phyloP scores from a whole-genome alignment of 2,797 vertebrate genomes.

The Mormyrops boulengeri region DNA sequence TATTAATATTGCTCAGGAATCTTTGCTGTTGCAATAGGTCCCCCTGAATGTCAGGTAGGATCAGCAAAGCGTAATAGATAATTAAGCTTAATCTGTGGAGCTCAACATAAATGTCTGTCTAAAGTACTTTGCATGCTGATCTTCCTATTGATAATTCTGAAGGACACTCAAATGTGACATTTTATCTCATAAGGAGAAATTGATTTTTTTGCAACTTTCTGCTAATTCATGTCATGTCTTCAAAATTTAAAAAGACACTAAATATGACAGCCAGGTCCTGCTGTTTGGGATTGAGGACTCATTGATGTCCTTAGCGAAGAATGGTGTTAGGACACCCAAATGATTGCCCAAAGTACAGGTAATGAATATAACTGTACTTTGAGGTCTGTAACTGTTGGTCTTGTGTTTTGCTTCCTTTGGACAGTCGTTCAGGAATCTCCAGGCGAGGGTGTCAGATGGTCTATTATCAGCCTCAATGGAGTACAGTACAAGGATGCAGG shows the following conservation, averaged over 20 bases:
- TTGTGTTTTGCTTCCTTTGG: constrained; percentile 19
- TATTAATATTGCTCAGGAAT: background rate
- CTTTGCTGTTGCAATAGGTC: background rate
- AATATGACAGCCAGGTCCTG: background rate
- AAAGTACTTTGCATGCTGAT: constrained; percentile 2
- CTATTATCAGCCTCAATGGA: constrained; percentile 84
- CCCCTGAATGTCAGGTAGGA: background rate
- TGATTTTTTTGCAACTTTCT: background rate
- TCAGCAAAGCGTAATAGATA: background rate
- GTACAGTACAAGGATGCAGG: constrained; percentile 80
- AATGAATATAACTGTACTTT: background rate
- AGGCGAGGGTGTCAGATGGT: constrained; percentile 83
- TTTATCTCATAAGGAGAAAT: background rate
- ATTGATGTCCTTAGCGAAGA: background rate
- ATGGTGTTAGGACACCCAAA: background rate
- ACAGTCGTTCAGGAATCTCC: constrained; percentile 91
- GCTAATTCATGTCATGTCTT: background rate
- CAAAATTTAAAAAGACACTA: background rate
- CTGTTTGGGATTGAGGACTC: background rate
- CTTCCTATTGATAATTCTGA: background rate
- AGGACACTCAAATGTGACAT: background rate
- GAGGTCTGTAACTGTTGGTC: background rate
- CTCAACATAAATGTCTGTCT: background rate
- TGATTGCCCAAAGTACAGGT: background rate
- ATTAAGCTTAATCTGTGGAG: background rate